Evolutionary conservation across 1,140 invertebrate species (phyloP), one percentile per base, ranked within the genome.

Genomic region (Zaprionus vittiger): DNA sequence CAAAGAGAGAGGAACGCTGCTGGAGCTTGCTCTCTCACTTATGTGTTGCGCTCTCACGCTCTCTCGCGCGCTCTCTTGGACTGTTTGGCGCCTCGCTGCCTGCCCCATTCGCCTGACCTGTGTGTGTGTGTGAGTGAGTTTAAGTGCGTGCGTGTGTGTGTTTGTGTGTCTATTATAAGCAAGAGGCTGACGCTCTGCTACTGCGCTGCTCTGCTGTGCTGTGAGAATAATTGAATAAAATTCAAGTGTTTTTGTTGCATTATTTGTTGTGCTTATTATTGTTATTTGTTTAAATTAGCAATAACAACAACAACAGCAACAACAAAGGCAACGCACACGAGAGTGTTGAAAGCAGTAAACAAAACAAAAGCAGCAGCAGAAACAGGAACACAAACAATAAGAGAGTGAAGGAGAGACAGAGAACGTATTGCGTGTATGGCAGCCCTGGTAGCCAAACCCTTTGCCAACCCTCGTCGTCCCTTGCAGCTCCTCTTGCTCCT

Each of bases 261-360:
- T 85, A 85, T 89, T 84, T 80, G 83, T 83, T 83, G 80, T 78
- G 64, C 73, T 83, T 83, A 81, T 89, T 89, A 84, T 89, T 84
- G 84, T 89, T 89, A 89, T 89, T 89, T 89, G 84, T 89, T 89
- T 89, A 89, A 89, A 89, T 84, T 76, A 84, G 56, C 81, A 90
- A 72, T 59, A 77, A 84, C 77, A 86, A 68, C 72, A 77, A 54
- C 57, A 57, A 49, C 44, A 68, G 55, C 28, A 70, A 15, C 28
- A 38, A 14, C 47, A 15, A 17, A 20, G 34, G 28, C 47, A 67
- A 62, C 52, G 49, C 64, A 71, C 47, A 54, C 73, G 67, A 56
- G 64, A 56, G 60, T 79, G 79, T 70, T 78, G 75, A 78, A 78
- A 70, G 69, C 66, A 57, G 47, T 47, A 61, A 79, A 81, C 14